Evolutionary conservation across 1,140 invertebrate species (phyloP), one percentile per base, ranked within the genome.

Genomic region (Diploscapter pachys): DNA sequence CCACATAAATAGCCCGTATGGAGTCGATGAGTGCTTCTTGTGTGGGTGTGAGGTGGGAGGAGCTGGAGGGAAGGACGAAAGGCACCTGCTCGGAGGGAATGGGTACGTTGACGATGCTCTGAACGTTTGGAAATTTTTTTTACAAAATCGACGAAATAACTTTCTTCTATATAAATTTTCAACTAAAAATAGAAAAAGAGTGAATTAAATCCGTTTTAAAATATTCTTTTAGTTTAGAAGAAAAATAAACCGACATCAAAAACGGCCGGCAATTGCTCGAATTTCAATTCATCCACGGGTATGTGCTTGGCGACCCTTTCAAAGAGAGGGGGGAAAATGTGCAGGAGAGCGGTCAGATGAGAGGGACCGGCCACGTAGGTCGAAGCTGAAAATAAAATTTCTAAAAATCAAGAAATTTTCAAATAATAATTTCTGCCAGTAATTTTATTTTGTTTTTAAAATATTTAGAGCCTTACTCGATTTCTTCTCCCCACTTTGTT

Each of bases 21-120:
- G 74, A 75, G 54, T 82, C 82, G 4, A 84, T 52, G 62, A 85
- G 61, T 63, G 83, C 84, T 68, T 85, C 82, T 65, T 84, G 83
- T 11, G 84, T 79, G 4, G 78, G 78, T 51, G 73, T 80, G 3
- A 84, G 50, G 6, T 84, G 80, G 2, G 76, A 69, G 63, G 79
- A 65, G 4, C 80, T 51, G 2, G 82, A 71, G 6, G 81, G 80
- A 3, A 83, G 55, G 9, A 78, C 79, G 71, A 85, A 85, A 13
- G 84, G 78, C 56, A 68, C 71, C 59, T 80, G 82, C 11, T 84
- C 83, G 4, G 73, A 51, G 31, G 82, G 79, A 3, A 81, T 72
- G 4, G 83, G 84, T 5, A 80, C 72, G 51, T 61, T 76, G 11
- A 80, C 76, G 49, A 83, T 73, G 68, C 80, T 79, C 81, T 84